phyloP scores from a whole-genome alignment of 1,140 invertebrate genomes.

The Sycobia sp. region DNA sequence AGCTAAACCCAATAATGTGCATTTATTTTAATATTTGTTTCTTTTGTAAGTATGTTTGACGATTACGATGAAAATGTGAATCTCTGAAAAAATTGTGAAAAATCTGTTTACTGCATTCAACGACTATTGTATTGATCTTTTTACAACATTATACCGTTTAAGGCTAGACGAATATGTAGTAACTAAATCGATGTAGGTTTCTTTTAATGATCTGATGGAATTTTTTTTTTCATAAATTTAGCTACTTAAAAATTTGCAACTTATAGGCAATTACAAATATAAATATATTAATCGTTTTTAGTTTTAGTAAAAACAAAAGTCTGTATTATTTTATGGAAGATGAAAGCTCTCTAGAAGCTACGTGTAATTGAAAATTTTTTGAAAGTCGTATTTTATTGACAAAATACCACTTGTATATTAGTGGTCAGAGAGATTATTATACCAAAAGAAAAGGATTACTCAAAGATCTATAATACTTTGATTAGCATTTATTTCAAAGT shows the following conservation, averaged over 20 bases:
- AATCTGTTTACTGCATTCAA: no score
- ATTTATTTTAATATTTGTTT: neutral
- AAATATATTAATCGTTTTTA: no score
- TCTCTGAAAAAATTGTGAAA: neutral
- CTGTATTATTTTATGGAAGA: slow-evolving; percentile 16
- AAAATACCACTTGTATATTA: slow-evolving; percentile 19
- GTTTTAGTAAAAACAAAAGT: no score
- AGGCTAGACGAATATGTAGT: no score
- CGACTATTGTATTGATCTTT: no score
- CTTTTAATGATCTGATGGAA: no score
- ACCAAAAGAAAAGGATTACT: slow-evolving; percentile 36
- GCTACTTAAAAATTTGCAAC: no score
- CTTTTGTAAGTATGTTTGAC: slow-evolving; percentile 67
- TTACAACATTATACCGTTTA: no score
- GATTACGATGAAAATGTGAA: neutral
- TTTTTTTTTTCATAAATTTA: no score
- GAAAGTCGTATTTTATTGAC: slow-evolving; percentile 9
- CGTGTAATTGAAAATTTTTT: slow-evolving; percentile 8
- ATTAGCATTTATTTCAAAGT: slow-evolving; percentile 32
- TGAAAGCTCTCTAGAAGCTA: slow-evolving; percentile 4
- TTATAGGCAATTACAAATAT: no score
- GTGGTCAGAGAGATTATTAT: slow-evolving; percentile 33
- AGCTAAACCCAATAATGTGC: neutral
- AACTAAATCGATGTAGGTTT: no score
- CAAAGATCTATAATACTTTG: slow-evolving; percentile 19